Evolutionary conservation across 2,797 vertebrate species (phyloP), one percentile per base, ranked within the genome.

Genomic region (Hirundo rustica): DNA sequence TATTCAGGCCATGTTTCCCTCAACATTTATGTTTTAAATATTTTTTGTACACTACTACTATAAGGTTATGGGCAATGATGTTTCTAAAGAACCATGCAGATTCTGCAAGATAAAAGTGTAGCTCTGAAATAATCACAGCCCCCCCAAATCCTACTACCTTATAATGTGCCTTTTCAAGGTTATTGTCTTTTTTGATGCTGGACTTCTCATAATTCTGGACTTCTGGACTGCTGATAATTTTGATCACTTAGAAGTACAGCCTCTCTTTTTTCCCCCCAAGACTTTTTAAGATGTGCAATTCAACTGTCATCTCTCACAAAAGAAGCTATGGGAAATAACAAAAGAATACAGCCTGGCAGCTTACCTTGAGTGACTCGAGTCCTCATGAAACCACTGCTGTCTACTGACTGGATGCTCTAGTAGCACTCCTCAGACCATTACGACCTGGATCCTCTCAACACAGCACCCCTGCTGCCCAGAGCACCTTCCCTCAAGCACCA

Each of bases 381-480:
- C 67, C 74, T 91, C 42, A 61, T 38, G 57, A 58, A 85, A 83
- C 58, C 44, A 51, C 53, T 12, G 25, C 23, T 83, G 16, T 21
- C 30, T 42, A n/a, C 64, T 68, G 50, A 40, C 23, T 30, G n/a
- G 83, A 32, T 51, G 30, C 2, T 11, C 42, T 18, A 53, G 10
- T 2, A 34, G 29, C 9, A 6, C 72, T 77, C 50, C 82, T 65
- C 10, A 74, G 73, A 54, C 29, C 27, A 16, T 15, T 74, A 83
- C 0, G 0, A 27, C 54, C 45, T 0, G 0, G 13, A 80, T 71
- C 16, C 47, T 58, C 58, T 68, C 0, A 0, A 71, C 19, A 25
- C 2, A 3, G 26, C 51, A 60, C 16, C 25, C 19, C 13, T 0
- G 0, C 29, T 51, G 34, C n/a, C 34, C 64, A 67, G 8, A 74